phyloP scores from a whole-genome alignment of 2,113 vertebrate species.

The Agapornis roseicollis region DNA sequence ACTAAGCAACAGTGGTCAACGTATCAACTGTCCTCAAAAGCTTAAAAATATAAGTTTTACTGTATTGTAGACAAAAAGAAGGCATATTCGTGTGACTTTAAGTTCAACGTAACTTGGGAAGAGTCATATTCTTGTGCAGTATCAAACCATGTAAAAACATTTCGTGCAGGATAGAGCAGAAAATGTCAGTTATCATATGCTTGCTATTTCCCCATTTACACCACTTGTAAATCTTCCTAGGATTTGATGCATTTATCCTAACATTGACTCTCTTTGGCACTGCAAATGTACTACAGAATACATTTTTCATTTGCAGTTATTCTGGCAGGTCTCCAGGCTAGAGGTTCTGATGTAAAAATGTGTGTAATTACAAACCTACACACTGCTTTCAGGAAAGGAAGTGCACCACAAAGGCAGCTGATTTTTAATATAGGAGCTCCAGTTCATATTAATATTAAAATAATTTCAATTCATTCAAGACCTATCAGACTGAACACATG shows the following conservation, averaged over 20 bases:
- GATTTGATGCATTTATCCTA: neutral
- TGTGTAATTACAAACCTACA: constrained; percentile 1
- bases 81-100: constrained; percentile 25
- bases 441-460: neutral
- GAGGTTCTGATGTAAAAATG: neutral
- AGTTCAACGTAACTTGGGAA: neutral
- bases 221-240: neutral
- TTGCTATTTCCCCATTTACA: constrained; percentile 75
- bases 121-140: constrained; percentile 14
- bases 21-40: constrained; percentile 57
- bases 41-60: constrained; percentile 32
- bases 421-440: neutral
- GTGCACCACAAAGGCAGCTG: neutral
- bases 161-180: constrained; percentile 67
- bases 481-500: neutral
- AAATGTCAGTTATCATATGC: constrained; percentile 65
- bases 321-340: neutral
- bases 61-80: constrained; percentile 57
- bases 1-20: constrained; percentile 49
- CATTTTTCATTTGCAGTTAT: neutral
- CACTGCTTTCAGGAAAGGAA: neutral
- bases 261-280: constrained; percentile 8
- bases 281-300: neutral
- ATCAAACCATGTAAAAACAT: constrained; percentile 6
- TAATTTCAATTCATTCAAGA: neutral